phyloP scores from a whole-genome alignment of 2,888 invertebrate genomes.

The Matsumyia berberina region DNA sequence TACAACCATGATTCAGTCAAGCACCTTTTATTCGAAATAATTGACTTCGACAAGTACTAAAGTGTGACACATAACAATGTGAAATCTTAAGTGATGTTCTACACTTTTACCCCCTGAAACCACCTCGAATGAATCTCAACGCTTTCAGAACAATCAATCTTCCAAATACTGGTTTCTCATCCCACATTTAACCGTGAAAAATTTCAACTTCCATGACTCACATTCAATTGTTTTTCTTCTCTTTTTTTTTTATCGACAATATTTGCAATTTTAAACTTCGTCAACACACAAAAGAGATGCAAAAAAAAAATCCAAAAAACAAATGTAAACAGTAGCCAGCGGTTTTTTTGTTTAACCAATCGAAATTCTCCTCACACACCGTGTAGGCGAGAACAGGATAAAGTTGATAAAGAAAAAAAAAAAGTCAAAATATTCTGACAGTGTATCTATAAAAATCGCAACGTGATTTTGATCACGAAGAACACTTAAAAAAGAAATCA shows the following conservation, averaged over 20 bases:
- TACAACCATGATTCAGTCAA: background rate
- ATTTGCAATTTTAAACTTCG: constrained; percentile 18
- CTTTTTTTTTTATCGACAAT: constrained; percentile 33
- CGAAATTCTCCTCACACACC: constrained; percentile 41
- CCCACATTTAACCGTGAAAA: constrained; percentile 26
- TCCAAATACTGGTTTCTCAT: background rate
- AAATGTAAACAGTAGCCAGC: constrained; percentile 58
- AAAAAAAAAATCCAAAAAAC: constrained; percentile 16
- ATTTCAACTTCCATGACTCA: constrained; percentile 41
- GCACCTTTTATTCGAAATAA: background rate
- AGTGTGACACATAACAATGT: constrained; percentile 12
- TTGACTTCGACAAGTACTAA: background rate
- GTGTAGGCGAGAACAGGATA: constrained; percentile 68
- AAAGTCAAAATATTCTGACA: constrained; percentile 31
- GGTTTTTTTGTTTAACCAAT: constrained; percentile 26
- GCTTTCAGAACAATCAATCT: constrained; percentile 9
- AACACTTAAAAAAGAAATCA: constrained; percentile 37
- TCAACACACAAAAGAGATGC: constrained; percentile 3
- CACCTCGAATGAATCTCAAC: background rate
- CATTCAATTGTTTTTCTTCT: too few relatives aligned
- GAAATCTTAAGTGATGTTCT: background rate
- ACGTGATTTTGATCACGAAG: constrained; percentile 64
- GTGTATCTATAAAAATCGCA: constrained; percentile 25
- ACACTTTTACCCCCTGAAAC: background rate
- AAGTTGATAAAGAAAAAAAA: constrained; percentile 34